Conservation (phyloP, 2,888 invertebrate species). For the Coecobrya sp. region DNA sequence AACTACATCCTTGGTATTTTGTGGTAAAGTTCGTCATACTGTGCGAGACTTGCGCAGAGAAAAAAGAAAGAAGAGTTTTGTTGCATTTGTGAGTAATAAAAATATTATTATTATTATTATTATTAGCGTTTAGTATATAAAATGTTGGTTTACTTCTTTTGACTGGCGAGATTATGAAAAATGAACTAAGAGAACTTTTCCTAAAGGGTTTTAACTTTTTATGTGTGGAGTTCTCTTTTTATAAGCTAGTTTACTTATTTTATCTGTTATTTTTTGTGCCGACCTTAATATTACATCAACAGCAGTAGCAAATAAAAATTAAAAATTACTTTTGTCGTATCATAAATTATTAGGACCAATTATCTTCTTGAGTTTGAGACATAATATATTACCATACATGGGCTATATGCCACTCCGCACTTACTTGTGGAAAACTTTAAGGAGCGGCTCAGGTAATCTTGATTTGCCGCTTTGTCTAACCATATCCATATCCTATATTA, state of each 20-base stretch:
- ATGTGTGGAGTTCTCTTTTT: too few relatives aligned
- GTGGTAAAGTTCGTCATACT: constrained; percentile 14
- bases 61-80: background rate
- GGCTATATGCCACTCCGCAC: background rate
- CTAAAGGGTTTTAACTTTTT: too few relatives aligned
- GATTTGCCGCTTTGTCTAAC: background rate
- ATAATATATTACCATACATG: too few relatives aligned
- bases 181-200: too few relatives aligned
- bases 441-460: constrained; percentile 48
- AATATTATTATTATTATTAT: background rate
- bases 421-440: background rate
- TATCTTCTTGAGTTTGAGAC: too few relatives aligned
- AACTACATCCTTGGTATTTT: background rate
- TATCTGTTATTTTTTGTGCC: too few relatives aligned
- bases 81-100: constrained; percentile 8
- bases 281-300: background rate
- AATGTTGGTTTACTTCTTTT: background rate
- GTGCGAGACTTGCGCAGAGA: background rate
- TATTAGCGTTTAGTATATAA: background rate
- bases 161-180: background rate
- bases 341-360: background rate
- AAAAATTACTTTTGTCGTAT: background rate
- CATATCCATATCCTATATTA: too few relatives aligned
- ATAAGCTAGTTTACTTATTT: too few relatives aligned
- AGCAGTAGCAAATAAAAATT: background rate